These are phyloP conservation scores for Leistus spinibarbis DNA, from an alignment of 2,888 invertebrate genomes.

Conservation along the genomic window DNA sequence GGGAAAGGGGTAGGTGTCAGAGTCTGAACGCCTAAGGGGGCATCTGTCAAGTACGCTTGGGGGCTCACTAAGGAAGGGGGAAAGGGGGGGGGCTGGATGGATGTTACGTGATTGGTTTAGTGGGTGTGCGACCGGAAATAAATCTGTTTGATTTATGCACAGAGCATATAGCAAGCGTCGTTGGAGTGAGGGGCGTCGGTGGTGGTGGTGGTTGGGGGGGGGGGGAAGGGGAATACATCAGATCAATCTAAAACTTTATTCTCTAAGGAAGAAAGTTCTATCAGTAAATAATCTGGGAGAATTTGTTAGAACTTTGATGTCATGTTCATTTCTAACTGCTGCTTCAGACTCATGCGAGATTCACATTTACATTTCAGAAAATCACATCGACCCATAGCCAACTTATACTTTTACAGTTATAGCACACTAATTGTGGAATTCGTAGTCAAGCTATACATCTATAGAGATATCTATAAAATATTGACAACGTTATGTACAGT, in stretches of 20 bases:
- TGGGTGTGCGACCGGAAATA: slow-evolving; percentile 38
- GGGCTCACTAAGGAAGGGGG: neutral
- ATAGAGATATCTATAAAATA: too few species aligned
- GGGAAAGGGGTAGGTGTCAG: neutral
- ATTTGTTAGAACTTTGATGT: neutral
- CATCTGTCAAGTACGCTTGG: neutral
- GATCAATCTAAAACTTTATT: slow-evolving; percentile 35
- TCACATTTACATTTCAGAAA: too few species aligned
- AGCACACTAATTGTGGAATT: too few species aligned
- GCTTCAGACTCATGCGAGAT: too few species aligned
- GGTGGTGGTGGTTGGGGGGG: neutral
- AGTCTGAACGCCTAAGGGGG: neutral
- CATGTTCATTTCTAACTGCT: neutral
- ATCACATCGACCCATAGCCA: too few species aligned
- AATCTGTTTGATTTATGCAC: slow-evolving; percentile 39
- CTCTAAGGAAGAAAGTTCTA: slow-evolving; percentile 5
- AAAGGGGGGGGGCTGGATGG: neutral
- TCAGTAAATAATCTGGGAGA: slow-evolving; percentile 31
- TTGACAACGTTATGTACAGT: too few species aligned
- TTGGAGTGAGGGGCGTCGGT: neutral
- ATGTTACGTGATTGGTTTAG: slow-evolving; percentile 36
- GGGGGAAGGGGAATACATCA: slow-evolving; percentile 10
- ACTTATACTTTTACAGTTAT: too few species aligned
- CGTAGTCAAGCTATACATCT: too few species aligned
- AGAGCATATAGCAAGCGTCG: slow-evolving; percentile 6